Conservation (phyloP, 2,888 invertebrate genomes). For the Campoplex capitator region DNA sequence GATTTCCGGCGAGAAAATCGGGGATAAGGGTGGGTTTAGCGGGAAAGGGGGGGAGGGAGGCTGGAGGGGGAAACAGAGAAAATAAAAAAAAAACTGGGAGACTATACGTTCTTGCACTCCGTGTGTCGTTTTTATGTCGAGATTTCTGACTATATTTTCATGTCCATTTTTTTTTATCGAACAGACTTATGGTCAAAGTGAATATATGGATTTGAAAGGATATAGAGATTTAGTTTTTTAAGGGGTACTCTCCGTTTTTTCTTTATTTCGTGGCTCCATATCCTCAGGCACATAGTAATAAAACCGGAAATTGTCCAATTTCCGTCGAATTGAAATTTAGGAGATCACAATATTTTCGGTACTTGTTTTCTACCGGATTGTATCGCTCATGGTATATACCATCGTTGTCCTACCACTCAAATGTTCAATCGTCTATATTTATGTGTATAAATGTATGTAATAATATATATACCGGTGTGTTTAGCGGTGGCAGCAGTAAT, state of each 20-base stretch:
- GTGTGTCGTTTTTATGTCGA: not conserved
- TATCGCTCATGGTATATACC: not conserved
- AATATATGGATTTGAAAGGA: not conserved
- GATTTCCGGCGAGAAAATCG: constrained; percentile 29
- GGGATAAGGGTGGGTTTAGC: not conserved
- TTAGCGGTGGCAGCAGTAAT: not conserved
- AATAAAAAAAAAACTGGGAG: constrained; percentile 21
- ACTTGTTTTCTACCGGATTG: not conserved
- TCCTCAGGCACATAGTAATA: not conserved
- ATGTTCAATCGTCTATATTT: not conserved
- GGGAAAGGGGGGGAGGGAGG: not conserved
- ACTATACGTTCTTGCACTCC: constrained; percentile 1
- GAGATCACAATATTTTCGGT: not conserved
- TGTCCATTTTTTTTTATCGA: not conserved
- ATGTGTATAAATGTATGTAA: not conserved
- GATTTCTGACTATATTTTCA: not conserved
- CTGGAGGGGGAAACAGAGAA: not conserved
- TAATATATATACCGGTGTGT: not conserved
- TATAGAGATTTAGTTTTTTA: not conserved
- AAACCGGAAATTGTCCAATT: not conserved
- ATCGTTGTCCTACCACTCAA: not conserved
- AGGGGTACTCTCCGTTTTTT: not conserved
- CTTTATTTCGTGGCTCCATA: not conserved
- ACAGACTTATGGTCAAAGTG: not conserved
- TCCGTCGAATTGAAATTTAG: not conserved